A percentile compares a stretch with the other conserved stretches of the same genome.
Conservation (phyloP, 2,113 vertebrate species). For the Siphamia tubifer region DNA sequence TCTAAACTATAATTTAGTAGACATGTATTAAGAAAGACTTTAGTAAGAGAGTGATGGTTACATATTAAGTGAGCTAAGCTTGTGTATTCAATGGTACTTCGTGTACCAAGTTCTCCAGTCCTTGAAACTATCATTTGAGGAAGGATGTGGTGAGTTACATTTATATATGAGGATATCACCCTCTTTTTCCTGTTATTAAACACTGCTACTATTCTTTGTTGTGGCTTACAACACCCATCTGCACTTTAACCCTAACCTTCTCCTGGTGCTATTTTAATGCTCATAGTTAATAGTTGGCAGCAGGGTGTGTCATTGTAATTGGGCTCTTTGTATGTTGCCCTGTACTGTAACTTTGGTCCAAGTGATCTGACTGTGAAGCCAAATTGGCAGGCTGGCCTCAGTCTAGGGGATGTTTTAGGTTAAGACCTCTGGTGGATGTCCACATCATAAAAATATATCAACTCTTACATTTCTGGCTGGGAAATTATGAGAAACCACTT, state of each 20-base stretch:
- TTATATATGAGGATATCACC: background rate
- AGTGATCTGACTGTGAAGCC: background rate
- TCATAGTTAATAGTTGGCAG: background rate
- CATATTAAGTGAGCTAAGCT: background rate
- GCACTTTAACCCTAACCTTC: background rate
- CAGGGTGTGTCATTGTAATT: background rate
- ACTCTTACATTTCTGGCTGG: background rate
- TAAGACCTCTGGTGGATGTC: background rate
- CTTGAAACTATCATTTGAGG: slow-evolving; percentile 21
- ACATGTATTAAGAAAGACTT: background rate
- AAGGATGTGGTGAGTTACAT: slow-evolving; percentile 40
- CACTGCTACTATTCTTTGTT: background rate
- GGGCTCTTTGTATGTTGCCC: background rate
- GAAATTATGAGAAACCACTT: background rate
- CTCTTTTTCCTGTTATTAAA: slow-evolving; percentile 43
- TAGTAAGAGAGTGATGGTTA: background rate
- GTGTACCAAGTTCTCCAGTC: background rate
- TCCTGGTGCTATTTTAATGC: background rate
- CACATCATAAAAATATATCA: background rate
- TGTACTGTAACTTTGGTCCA: background rate
- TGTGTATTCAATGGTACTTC: background rate
- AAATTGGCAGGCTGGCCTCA: background rate
- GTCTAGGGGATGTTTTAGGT: background rate
- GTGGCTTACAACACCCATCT: background rate
- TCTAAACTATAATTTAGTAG: slow-evolving; percentile 73